A percentile compares a stretch with the other conserved stretches of the same genome.
Conservation (phyloP, 2,113 vertebrate species). For the Rhodinocichla rosea region DNA sequence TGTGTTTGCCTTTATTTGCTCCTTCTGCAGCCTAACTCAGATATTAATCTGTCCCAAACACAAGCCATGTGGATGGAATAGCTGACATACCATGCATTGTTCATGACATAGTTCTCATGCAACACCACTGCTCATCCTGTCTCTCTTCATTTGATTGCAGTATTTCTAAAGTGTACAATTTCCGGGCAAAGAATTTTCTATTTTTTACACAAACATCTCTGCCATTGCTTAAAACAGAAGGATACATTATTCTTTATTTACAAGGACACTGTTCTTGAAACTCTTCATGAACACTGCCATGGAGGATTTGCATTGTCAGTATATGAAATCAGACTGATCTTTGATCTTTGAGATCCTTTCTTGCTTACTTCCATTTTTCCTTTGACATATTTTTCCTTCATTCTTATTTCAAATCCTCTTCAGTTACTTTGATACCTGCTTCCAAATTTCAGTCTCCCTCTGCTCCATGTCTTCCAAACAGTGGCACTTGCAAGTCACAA, state of each 20-base stretch:
- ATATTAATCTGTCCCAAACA: neutral
- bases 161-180: neutral
- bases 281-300: neutral
- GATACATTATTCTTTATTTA: neutral
- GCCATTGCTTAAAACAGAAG: neutral
- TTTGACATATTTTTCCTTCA: neutral
- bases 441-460: neutral
- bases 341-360: neutral
- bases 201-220: neutral
- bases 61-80: neutral
- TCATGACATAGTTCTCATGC: neutral
- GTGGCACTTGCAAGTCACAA: neutral
- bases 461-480: neutral
- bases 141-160: neutral
- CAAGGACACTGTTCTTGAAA: neutral
- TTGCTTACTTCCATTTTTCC: neutral
- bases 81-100: neutral
- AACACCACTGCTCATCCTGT: neutral
- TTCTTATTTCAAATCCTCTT: neutral
- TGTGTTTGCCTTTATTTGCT: neutral
- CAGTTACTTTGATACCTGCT: neutral
- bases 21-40: neutral
- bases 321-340: neutral
- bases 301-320: neutral
- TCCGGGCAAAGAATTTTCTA: neutral